A percentile compares a stretch with the other conserved stretches of the same genome.
Conservation (phyloP, 2,113 vertebrate species). For the Daphoenositta chrysoptera region DNA sequence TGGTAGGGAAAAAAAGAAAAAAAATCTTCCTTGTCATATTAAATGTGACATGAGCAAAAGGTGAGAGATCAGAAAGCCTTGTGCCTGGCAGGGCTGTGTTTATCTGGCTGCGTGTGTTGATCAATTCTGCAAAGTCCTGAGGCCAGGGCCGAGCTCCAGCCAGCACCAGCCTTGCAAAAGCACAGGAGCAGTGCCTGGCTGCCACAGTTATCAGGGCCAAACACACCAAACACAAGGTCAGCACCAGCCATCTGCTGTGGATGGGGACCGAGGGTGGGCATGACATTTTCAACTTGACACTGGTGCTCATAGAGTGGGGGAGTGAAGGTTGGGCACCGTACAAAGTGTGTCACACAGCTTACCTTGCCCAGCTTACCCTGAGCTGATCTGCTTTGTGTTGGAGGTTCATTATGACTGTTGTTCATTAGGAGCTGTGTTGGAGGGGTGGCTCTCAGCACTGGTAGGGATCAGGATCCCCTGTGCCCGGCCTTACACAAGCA, state of each 20-base stretch:
- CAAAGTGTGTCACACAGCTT: not conserved
- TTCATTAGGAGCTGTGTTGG: too few species aligned
- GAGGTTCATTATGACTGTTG: not conserved
- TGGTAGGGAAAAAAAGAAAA: not conserved
- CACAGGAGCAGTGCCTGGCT: not conserved
- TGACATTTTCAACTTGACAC: not conserved
- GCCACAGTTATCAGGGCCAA: not conserved
- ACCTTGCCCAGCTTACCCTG: not conserved
- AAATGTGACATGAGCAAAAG: not conserved
- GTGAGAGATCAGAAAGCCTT: not conserved
- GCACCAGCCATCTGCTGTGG: not conserved
- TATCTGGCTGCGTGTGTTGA: rapidly evolving
- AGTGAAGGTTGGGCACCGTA: not conserved
- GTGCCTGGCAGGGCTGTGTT: not conserved
- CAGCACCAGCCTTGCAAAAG: rapidly evolving
- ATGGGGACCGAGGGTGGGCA: not conserved
- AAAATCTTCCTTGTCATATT: not conserved
- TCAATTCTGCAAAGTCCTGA: not conserved
- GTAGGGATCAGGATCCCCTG: rapidly evolving
- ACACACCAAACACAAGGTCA: not conserved
- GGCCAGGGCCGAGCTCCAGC: not conserved
- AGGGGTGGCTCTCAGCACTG: not conserved
- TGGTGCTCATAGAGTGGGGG: rapidly evolving
- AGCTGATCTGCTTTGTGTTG: not conserved
- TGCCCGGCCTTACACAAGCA: not conserved